Conservation (phyloP, 2,888 invertebrate species). For the Chironomus riparius region DNA sequence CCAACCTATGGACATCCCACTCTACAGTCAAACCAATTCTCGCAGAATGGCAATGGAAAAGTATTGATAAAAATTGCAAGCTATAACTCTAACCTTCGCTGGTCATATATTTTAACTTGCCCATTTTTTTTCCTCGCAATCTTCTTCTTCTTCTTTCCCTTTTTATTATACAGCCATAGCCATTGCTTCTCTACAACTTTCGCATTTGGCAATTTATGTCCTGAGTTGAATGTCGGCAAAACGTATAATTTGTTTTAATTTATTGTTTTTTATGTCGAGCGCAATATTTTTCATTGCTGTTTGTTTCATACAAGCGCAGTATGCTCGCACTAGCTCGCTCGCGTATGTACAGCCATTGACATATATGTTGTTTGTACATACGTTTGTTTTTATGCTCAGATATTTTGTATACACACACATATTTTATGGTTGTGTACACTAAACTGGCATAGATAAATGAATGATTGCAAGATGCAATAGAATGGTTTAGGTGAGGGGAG, state of each 20-base stretch:
- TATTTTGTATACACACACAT: neutral
- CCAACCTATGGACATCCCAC: too few species aligned
- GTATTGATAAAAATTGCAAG: slow-evolving; percentile 8
- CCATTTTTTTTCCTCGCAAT: neutral
- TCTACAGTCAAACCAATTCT: too few species aligned
- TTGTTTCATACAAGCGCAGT: neutral
- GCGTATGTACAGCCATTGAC: too few species aligned
- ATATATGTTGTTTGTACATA: too few species aligned
- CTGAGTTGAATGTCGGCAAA: slow-evolving; percentile 16
- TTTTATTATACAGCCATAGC: too few species aligned
- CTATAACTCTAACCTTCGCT: slow-evolving; percentile 3
- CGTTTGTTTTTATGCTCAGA: too few species aligned
- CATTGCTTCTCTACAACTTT: neutral
- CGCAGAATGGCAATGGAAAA: neutral
- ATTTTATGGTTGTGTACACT: neutral
- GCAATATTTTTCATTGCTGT: slow-evolving; percentile 17
- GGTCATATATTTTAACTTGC: neutral
- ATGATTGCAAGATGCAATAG: too few species aligned
- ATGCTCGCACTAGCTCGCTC: neutral
- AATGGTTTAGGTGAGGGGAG: too few species aligned
- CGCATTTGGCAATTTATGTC: neutral
- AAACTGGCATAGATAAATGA: neutral
- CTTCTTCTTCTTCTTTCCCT: neutral
- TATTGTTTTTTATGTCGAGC: slow-evolving; percentile 10
- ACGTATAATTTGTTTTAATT: slow-evolving; percentile 24